phyloP scores from a whole-genome alignment of 2,113 vertebrate species.

The Oceanites oceanicus region DNA sequence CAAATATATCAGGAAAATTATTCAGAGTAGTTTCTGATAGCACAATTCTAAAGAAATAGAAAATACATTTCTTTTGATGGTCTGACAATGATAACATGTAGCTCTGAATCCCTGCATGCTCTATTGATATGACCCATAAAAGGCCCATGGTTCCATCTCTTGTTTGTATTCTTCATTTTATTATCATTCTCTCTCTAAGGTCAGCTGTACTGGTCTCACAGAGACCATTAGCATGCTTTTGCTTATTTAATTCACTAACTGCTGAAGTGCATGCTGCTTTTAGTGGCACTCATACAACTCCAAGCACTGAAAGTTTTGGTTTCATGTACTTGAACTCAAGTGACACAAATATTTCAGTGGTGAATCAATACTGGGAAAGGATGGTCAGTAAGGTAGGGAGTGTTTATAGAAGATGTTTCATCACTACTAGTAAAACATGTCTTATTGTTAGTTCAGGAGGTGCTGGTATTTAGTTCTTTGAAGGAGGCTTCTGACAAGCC shows the following conservation, averaged over 20 bases:
- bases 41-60: slow-evolving; percentile 22
- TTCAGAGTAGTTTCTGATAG: neutral
- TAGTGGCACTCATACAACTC: slow-evolving; percentile 69
- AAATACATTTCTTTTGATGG: slow-evolving; percentile 22
- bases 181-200: slow-evolving; percentile 67
- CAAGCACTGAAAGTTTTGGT: slow-evolving; percentile 62
- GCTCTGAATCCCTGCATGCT: slow-evolving; percentile 26
- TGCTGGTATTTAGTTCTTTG: slow-evolving; percentile 74
- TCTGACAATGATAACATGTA: slow-evolving; percentile 45
- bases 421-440: slow-evolving; percentile 78
- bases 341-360: slow-evolving; percentile 78
- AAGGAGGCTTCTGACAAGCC: slow-evolving; percentile 67
- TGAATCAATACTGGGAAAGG: slow-evolving; percentile 75
- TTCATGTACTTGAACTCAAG: slow-evolving; percentile 78
- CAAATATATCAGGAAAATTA: slow-evolving; percentile 13
- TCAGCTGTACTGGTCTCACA: slow-evolving; percentile 49
- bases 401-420: slow-evolving; percentile 82
- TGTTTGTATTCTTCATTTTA: slow-evolving; percentile 70
- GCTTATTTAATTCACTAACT: slow-evolving; percentile 71
- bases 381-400: slow-evolving; percentile 72
- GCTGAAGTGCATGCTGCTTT: slow-evolving; percentile 65
- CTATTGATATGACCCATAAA: slow-evolving; percentile 54
- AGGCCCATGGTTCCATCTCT: slow-evolving; percentile 40
- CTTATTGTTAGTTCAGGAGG: slow-evolving; percentile 81
- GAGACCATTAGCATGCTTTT: slow-evolving; percentile 68